Conservation (phyloP, 2,888 invertebrate genomes). For the Anagyrus pseudococci region DNA sequence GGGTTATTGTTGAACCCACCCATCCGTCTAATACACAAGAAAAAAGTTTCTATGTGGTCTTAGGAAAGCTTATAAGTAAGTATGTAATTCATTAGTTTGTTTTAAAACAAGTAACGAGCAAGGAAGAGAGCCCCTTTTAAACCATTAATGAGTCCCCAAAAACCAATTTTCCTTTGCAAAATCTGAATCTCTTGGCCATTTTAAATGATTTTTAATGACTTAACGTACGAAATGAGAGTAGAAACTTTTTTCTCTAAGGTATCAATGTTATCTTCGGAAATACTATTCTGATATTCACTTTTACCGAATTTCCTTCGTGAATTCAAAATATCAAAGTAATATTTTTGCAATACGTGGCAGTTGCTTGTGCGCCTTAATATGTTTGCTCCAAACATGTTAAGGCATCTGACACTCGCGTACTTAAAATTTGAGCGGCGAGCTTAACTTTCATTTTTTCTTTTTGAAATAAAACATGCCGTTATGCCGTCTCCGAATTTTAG, state of each 20-base stretch:
- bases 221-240: conserved; percentile 20
- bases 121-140: conserved; percentile 20
- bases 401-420: not conserved
- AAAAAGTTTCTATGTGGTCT: conserved; percentile 30
- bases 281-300: conserved; percentile 5
- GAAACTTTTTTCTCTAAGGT: conserved; percentile 18
- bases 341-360: not conserved
- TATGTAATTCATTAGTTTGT: conserved; percentile 22
- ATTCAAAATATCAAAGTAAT: not conserved
- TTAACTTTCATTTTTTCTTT: not conserved
- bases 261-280: conserved; percentile 17
- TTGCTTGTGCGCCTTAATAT: not conserved
- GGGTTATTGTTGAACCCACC: conserved; percentile 34
- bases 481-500: conserved; percentile 18
- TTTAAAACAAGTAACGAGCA: conserved; percentile 10
- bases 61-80: conserved; percentile 20
- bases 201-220: conserved; percentile 5
- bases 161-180: conserved; percentile 28
- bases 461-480: not conserved
- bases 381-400: not conserved
- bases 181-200: not conserved
- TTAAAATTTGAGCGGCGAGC: not conserved
- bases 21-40: conserved; percentile 21
- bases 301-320: not conserved
- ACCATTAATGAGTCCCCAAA: conserved; percentile 27